Base-by-base conservation (phyloP, 2,888 invertebrate genomes). In the Cylindroiulus punctatus region DNA sequence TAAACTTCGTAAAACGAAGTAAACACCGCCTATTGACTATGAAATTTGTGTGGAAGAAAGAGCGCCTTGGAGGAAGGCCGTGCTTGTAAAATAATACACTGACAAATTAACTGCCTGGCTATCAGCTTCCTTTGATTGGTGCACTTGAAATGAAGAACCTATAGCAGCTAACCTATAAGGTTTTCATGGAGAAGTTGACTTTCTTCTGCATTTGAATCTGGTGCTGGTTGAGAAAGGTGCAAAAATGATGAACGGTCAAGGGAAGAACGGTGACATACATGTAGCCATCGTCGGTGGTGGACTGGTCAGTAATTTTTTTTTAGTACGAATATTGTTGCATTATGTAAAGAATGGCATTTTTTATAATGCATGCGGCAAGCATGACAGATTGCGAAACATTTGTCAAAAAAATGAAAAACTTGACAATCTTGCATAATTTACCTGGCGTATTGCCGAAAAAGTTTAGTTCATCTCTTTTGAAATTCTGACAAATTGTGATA, bases 271-370 rank as follows among this genome's bases (percentile, higher is more conserved):
- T 36, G 52, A 84, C n/a, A 30, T 26, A 2, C 12, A 82, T n/a
- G 86, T 86, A 19, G 86, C 86, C 26, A 81, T 86, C 17, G 52
- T 86, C 0, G 86, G 86, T n/a, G 86, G 86, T 65, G 86, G 86
- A 40, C 32, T 86, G 86, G 86, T 86, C 42, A 86, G 57, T 85
- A 12, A 85, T 44, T 44, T 44, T 8, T 8, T 44, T 12, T 8
- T 44, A 44, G 4, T 44, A 44, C 14, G 4, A 14, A 36, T 36
- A 44, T n/a, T n/a, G 44, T 44, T 44, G 4, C 14, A 44, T 44
- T 44, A 8, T 12, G 1, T 8, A 40, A 8, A 40, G 40, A 40
- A 40, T n/a, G n/a, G n/a, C n/a, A n/a, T n/a, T n/a, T n/a, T n/a
- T n/a, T n/a, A n/a, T n/a, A n/a, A n/a, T n/a, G n/a, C n/a, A n/a